Evolutionary conservation across 2,888 invertebrate genomes (phyloP), one percentile per base, ranked within the genome.

Genomic region (Alloscopus bannaensis): DNA sequence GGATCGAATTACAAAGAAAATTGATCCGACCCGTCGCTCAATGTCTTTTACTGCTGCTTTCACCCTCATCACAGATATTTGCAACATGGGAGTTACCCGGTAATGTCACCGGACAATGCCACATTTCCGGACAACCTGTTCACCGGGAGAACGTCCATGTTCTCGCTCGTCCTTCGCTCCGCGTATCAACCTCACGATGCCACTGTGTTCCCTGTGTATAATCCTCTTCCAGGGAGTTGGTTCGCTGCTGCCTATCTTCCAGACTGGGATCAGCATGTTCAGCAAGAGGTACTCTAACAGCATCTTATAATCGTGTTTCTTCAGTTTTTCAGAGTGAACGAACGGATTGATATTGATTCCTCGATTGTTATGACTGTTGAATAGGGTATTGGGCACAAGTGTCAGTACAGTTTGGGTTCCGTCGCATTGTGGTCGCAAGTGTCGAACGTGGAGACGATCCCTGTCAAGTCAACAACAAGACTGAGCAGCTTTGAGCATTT

Each of bases 41-140:
- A n/a, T n/a, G n/a, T n/a, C n/a, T n/a, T n/a, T n/a, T n/a, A n/a
- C n/a, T n/a, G n/a, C n/a, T n/a, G n/a, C n/a, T n/a, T n/a, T n/a
- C n/a, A n/a, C n/a, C n/a, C n/a, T n/a, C n/a, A n/a, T n/a, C n/a
- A 89, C 92, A 83, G 89, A 93, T 86, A 93, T 87, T 88, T 96
- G 70, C 95, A 95, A 87, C 92, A 93, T 85, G 94, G 94, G 18
- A 93, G 95, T 59, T 93, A 94, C 86, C 96, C 96, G 24, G 93
- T 95, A 2, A 92, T 96, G 78, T 93, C 92, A 87, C 94, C 95
- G 1, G 94, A 95, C 87, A 93, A 93, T 81, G 93, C 94, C 55
- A 91, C 91, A 59, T 94, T 94, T 87, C 94, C 94, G 0, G 91
- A 92, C 76, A 89, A 91, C 82, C 91, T 93, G 86, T 88, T 88